A percentile compares a stretch with the other conserved stretches of the same genome.
phyloP scores from a whole-genome alignment of 2,113 vertebrate species.

The Malurus melanocephalus region DNA sequence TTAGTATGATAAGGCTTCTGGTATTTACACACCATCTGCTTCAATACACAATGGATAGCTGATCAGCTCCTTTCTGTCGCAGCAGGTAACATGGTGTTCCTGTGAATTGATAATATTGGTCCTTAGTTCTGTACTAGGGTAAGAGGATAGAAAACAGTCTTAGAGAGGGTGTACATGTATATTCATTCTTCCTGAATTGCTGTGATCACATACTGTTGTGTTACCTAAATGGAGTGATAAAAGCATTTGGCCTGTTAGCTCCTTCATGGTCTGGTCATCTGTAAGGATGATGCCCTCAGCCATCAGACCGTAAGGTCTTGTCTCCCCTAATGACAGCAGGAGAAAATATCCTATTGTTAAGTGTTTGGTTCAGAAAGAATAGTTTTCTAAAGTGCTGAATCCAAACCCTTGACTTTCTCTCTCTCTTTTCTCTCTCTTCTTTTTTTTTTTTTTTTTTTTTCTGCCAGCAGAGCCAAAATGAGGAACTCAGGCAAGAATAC shows the following conservation, averaged over 20 bases:
- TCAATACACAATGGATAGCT: neutral
- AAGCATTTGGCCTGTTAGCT: neutral
- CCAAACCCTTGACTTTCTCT: neutral
- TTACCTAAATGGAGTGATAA: neutral
- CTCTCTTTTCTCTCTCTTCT: neutral
- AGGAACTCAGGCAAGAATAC: constrained; percentile 44
- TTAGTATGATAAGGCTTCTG: neutral
- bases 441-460: neutral
- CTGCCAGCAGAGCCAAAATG: constrained; percentile 34
- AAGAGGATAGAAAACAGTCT: neutral
- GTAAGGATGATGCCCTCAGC: neutral
- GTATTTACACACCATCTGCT: constrained; percentile 9
- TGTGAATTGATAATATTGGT: neutral
- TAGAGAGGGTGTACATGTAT: neutral
- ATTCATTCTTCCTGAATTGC: neutral
- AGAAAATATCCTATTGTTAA: neutral
- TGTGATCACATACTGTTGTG: neutral
- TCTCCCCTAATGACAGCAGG: neutral
- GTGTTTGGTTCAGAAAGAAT: neutral
- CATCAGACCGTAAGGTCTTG: neutral
- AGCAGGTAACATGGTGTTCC: neutral
- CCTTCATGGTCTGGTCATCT: neutral
- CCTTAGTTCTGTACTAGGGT: neutral
- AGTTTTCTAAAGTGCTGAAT: neutral
- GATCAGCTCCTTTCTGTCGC: neutral